Evolutionary conservation across 2,797 vertebrate species (phyloP).

Genomic region (Brachymystax lenok): DNA sequence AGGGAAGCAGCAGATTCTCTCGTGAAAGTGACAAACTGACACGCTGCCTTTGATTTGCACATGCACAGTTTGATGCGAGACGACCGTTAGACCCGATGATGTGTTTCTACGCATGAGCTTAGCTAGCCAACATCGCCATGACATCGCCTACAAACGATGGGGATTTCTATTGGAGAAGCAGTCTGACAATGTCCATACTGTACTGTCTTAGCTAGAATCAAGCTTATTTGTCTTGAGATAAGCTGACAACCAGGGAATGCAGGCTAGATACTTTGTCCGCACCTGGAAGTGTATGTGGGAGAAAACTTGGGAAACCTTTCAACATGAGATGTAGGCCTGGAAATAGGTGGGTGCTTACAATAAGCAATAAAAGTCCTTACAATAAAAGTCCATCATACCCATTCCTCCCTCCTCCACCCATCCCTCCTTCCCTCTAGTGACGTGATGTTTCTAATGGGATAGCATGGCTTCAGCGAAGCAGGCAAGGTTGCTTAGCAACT

Average conservation of each 20-base stretch:
- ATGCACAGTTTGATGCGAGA: too few species aligned
- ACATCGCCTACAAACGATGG: too few species aligned
- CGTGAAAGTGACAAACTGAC: too few species aligned
- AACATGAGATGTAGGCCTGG: background rate
- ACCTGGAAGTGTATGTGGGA: background rate
- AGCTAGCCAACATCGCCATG: too few species aligned
- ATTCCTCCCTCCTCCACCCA: background rate
- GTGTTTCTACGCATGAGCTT: too few species aligned
- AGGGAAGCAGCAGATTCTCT: background rate
- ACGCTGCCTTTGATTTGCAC: too few species aligned
- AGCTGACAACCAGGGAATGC: background rate
- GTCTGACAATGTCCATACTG: too few species aligned
- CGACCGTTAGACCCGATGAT: too few species aligned
- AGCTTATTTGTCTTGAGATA: too few species aligned
- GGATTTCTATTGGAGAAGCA: too few species aligned
- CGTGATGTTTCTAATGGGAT: conserved; percentile 65
- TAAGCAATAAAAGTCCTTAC: too few species aligned
- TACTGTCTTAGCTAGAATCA: background rate
- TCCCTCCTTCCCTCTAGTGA: conserved; percentile 34
- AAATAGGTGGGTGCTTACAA: too few species aligned
- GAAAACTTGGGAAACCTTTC: background rate
- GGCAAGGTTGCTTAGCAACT: conserved; percentile 80
- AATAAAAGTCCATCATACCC: background rate
- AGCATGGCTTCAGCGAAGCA: conserved; percentile 60
- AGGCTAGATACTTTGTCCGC: background rate